These are phyloP conservation scores for Ochotona curzoniae DNA, from an alignment of 2,113 vertebrate genomes.

Conservation along the genomic window DNA sequence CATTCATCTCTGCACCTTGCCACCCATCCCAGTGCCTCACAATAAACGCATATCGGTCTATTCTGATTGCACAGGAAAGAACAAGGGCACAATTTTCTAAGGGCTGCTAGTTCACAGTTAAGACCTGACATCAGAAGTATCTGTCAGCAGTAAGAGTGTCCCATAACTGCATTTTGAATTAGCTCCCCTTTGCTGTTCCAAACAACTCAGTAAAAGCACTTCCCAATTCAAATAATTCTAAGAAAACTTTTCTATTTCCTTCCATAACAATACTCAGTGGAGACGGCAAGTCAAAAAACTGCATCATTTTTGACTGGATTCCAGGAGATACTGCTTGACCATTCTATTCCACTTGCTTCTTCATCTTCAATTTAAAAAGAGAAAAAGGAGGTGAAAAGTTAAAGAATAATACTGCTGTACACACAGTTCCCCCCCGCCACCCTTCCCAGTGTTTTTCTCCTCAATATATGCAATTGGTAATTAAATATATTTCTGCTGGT, in stretches of 20 bases:
- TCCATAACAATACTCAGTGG: background rate
- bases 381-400: constrained; percentile 74
- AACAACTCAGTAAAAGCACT: constrained; percentile 25
- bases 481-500: constrained; percentile 89
- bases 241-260: constrained; percentile 37
- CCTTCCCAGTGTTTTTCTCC: constrained; percentile 67
- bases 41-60: background rate
- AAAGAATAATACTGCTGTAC: constrained; percentile 80
- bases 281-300: constrained; percentile 47
- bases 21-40: background rate
- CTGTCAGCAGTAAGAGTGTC: background rate
- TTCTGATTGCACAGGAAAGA: constrained; percentile 29
- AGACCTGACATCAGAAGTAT: constrained; percentile 17
- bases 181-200: background rate
- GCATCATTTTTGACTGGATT: background rate
- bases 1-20: background rate
- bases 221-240: constrained; percentile 34
- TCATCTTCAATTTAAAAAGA: constrained; percentile 72
- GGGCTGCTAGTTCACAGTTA: background rate
- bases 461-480: constrained; percentile 85
- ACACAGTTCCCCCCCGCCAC: constrained; percentile 65
- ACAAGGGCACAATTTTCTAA: constrained; percentile 7
- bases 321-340: constrained; percentile 55
- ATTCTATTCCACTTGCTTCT: constrained; percentile 56
- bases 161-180: constrained; percentile 26